Evolutionary conservation across 2,888 invertebrate genomes (phyloP), one percentile per base, ranked within the genome.

Genomic region (Synergus itoensis): DNA sequence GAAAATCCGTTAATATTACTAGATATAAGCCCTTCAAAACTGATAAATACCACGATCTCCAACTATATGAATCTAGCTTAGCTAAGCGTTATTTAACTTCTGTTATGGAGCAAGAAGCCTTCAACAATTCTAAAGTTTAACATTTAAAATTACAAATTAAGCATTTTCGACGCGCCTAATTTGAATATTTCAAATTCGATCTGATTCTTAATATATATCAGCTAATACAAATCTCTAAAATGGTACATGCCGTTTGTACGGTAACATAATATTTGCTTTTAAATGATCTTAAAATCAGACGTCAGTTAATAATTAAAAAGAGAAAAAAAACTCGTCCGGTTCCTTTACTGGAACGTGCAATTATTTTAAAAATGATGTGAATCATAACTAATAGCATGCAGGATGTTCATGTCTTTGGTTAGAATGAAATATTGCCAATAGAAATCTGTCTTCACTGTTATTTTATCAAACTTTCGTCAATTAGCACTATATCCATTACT

Each of bases 351-450:
- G 3, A 64, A 45, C 14, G 5, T 48, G 48, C 16, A 45, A 36
- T 69, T 36, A 69, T 48, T 69, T 48, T 48, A 48, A 69, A 69
- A 16, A 48, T 48, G 2, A 48, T 21, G 9, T 69, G 4, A 45
- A 69, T 45, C 1, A 45, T 36, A 64, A 7, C 16, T 48, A 14
- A 16, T 28, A 40, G 41, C 3, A 4, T 43, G 28, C 69, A 48
- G 69, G 69, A 69, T 48, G 48, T 48, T 28, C 28, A 7, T 18
- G 48, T 48, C 69, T 45, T 67, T 18, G 11, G 57, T 18, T 43
- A 45, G 12, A 45, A 41, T 48, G 69, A 69, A 69, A 69, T 69
- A 69, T 48, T 69, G 14, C 28, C 48, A 21, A 69, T 69, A 69
- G 41, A 43, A 43, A 69, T 48, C 28, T 1, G 36, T 36, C 18